phyloP scores from a whole-genome alignment of 2,888 invertebrate genomes.

The Bellardia bayeri region DNA sequence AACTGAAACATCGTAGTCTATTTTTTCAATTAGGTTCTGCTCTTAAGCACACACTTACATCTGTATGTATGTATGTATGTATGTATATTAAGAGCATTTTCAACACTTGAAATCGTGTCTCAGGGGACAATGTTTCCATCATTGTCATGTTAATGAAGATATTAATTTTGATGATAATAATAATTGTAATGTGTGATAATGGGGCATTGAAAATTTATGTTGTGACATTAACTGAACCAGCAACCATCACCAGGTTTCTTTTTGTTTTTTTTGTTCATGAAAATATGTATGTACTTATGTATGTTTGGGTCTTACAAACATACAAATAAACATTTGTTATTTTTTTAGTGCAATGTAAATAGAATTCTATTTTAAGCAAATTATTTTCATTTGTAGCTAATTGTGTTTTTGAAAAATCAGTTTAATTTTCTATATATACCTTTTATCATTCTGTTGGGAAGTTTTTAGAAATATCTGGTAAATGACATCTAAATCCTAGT shows the following conservation, averaged over 20 bases:
- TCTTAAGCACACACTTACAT: neutral
- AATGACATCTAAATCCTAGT: no score
- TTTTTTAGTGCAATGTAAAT: no score
- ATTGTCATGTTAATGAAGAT: neutral
- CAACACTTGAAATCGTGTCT: neutral
- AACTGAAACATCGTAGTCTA: neutral
- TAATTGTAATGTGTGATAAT: neutral
- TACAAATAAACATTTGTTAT: no score
- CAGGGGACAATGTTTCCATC: neutral
- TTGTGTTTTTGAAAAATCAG: no score
- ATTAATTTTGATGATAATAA: no score
- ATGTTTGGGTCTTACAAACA: no score
- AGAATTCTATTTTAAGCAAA: no score
- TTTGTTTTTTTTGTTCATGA: neutral
- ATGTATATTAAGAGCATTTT: constrained; percentile 8
- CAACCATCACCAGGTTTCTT: neutral
- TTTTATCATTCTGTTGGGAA: no score
- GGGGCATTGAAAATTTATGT: neutral
- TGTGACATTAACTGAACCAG: neutral
- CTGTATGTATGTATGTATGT: no score
- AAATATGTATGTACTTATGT: neutral
- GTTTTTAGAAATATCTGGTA: no score
- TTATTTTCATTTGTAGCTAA: no score
- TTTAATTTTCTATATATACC: no score
- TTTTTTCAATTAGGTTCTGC: neutral